Evolutionary conservation across 1,140 invertebrate species (phyloP).

Genomic region (Lithobius niger): DNA sequence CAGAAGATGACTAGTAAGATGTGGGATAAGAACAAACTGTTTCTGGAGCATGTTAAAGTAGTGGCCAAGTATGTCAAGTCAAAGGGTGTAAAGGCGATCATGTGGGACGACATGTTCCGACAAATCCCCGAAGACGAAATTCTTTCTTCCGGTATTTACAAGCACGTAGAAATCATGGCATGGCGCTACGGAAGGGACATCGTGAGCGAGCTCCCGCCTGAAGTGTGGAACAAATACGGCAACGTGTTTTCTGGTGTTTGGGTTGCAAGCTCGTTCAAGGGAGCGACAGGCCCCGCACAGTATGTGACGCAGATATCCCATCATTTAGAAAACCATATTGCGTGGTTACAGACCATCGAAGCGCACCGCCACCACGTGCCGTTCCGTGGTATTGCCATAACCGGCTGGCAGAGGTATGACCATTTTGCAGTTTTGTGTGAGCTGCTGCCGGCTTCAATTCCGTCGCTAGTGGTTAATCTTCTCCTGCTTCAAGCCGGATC

Average conservation of each 20-base stretch:
- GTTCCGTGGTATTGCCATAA: slow-evolving; percentile 36
- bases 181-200: slow-evolving; percentile 40
- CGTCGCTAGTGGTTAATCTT: slow-evolving; percentile 37
- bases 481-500: slow-evolving; percentile 17
- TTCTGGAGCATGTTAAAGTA: slow-evolving; percentile 35
- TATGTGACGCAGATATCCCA: slow-evolving; percentile 33
- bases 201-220: slow-evolving; percentile 23
- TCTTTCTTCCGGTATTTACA: slow-evolving; percentile 27
- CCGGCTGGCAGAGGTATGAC: slow-evolving; percentile 47
- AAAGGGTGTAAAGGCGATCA: slow-evolving; percentile 43
- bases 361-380: slow-evolving; percentile 22
- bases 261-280: slow-evolving; percentile 47
- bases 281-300: slow-evolving; percentile 29
- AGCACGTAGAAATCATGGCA: slow-evolving; percentile 36
- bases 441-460: slow-evolving; percentile 46
- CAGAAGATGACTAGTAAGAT: slow-evolving; percentile 28
- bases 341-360: slow-evolving; percentile 29
- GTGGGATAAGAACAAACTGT: slow-evolving; percentile 36
- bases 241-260: slow-evolving; percentile 41
- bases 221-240: slow-evolving; percentile 37
- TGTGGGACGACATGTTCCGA: slow-evolving; percentile 48
- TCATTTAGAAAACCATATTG: slow-evolving; percentile 36
- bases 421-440: slow-evolving; percentile 53
- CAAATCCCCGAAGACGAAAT: slow-evolving; percentile 24
- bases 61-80: slow-evolving; percentile 33